phyloP scores from a whole-genome alignment of 2,888 invertebrate genomes.

The Eustalomyia histrio region DNA sequence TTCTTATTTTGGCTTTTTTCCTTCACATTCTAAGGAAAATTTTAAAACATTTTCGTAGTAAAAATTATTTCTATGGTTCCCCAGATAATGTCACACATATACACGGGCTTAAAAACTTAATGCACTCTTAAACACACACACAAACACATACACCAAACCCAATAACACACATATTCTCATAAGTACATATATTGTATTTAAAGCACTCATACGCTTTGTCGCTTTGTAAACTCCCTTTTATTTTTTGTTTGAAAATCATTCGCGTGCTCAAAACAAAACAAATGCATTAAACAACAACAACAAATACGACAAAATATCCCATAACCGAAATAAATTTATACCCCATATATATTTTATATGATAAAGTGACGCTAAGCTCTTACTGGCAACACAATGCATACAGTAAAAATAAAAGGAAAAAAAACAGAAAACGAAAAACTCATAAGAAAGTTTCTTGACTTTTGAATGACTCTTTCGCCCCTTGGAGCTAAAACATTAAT shows the following conservation, averaged over 20 bases:
- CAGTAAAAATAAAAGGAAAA: constrained; percentile 13
- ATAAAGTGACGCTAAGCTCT: constrained; percentile 39
- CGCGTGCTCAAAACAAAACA: constrained; percentile 50
- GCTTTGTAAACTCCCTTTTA: constrained; percentile 50
- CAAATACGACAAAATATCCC: not conserved
- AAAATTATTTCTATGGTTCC: constrained; percentile 56
- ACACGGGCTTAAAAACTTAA: constrained; percentile 16
- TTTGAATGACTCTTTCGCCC: constrained; percentile 77
- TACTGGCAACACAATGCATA: constrained; percentile 15
- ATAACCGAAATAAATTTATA: constrained; percentile 8
- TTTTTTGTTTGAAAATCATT: constrained; percentile 32
- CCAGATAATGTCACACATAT: constrained; percentile 52
- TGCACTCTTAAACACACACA: constrained; percentile 12
- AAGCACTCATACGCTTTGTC: constrained; percentile 61
- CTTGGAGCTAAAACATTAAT: constrained; percentile 7
- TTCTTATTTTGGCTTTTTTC: not conserved
- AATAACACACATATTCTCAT: too few relatives aligned
- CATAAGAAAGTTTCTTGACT: constrained; percentile 78
- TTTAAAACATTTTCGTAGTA: constrained; percentile 41
- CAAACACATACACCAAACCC: not conserved
- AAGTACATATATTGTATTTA: constrained; percentile 35
- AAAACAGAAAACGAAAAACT: constrained; percentile 54
- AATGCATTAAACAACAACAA: constrained; percentile 52
- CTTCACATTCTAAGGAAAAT: constrained; percentile 13
- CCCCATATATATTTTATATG: not conserved